Evolutionary conservation across 1,140 invertebrate genomes (phyloP), one percentile per base, ranked within the genome.

Genomic region (Archivesica marissinica): DNA sequence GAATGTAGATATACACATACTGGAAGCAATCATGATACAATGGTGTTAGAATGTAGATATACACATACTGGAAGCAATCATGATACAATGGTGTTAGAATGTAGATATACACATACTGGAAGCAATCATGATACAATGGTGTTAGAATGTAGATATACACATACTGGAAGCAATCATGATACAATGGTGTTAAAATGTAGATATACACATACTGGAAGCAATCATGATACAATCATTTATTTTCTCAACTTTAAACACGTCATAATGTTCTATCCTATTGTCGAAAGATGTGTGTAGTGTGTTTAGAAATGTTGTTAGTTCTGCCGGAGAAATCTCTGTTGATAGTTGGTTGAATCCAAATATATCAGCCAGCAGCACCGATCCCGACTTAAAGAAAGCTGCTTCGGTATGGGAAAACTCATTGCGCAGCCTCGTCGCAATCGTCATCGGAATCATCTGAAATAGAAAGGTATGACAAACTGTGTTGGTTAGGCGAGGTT

Each of bases 381-480:
- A 93, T 35, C 90, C 90, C 13, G 74, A 81, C 33, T 91, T 88
- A 78, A 91, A 93, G 47, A 82, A 90, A 50, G 89, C 84, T 1
- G 86, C 85, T 15, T 88, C 85, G 4, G 78, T 70, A 33, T 86
- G 66, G 2, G 47, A 52, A 56, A 61, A 68, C 30, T 81, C 61
- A 3, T 28, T 23, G 23, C 28, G 20, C 23, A 81, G 47, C 35
- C 70, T 81, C 64, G 68, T 81, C 3, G 88, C 85, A 15, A 87
- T 85, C 1, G 78, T 83, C 41, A 75, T 86, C 0, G 87, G 97
- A 38, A 97, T 91, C 92, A 92, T 92, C 88, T 92, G 90, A 61
- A 85, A 64, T n/a, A n/a, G n/a, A n/a, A n/a, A n/a, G n/a, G n/a
- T n/a, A n/a, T n/a, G n/a, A n/a, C n/a, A n/a, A n/a, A n/a, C n/a